phyloP scores from a whole-genome alignment of 2,888 invertebrate genomes.

The Branchellion lobata region DNA sequence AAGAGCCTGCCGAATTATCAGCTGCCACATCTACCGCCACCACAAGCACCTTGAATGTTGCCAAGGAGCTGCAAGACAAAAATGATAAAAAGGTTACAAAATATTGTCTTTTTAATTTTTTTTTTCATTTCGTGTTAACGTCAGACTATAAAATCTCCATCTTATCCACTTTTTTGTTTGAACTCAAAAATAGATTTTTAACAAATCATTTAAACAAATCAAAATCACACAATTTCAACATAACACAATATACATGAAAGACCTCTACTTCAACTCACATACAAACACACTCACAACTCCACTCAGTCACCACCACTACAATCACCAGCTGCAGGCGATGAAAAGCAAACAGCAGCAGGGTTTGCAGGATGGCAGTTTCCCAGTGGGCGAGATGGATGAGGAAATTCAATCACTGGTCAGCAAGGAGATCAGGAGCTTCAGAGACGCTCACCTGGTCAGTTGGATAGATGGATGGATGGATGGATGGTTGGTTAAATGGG shows the following conservation, averaged over 20 bases:
- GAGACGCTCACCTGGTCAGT: conserved; percentile 96
- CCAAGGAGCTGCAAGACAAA: no score
- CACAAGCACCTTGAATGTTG: conserved; percentile 34
- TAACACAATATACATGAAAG: no score
- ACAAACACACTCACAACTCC: neutral
- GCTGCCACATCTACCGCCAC: neutral
- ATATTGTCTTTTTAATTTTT: no score
- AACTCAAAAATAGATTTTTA: no score
- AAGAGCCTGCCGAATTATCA: neutral
- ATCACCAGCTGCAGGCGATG: neutral
- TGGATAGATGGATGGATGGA: no score
- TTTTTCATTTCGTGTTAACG: no score
- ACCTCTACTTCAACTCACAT: no score
- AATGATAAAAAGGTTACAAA: neutral
- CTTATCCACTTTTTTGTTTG: no score
- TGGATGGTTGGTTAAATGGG: neutral
- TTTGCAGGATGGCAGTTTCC: neutral
- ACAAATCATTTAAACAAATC: no score
- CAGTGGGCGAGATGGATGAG: conserved; percentile 81
- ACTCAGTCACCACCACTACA: neutral
- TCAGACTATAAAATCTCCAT: neutral
- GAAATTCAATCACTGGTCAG: conserved; percentile 93
- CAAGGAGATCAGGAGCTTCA: conserved; percentile 93
- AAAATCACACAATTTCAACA: no score
- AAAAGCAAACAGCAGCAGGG: neutral